Evolutionary conservation across 2,888 invertebrate species (phyloP).

Genomic region (Campoletis raptor): DNA sequence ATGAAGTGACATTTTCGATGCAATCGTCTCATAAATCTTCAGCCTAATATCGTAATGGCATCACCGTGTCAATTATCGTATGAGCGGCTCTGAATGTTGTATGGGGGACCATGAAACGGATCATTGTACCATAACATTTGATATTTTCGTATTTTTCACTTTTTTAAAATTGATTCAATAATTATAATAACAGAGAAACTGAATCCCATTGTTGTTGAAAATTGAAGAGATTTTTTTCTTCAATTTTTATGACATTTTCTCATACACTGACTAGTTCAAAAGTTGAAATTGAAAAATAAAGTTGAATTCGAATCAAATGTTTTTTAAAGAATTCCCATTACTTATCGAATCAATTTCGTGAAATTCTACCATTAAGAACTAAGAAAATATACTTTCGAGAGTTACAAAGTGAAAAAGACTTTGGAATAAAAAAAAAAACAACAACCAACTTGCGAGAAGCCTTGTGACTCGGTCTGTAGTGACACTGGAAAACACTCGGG

Average conservation of each 20-base stretch:
- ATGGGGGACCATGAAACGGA: background rate
- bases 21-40: conserved; percentile 43
- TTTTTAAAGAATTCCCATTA: background rate
- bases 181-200: too few species aligned
- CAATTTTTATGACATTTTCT: too few species aligned
- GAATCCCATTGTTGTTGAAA: too few species aligned
- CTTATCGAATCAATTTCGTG: background rate
- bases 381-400: background rate
- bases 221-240: too few species aligned
- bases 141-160: background rate
- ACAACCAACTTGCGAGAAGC: background rate
- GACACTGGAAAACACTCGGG: conserved; percentile 35
- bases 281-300: background rate
- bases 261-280: too few species aligned
- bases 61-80: conserved; percentile 43
- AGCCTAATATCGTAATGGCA: conserved; percentile 11
- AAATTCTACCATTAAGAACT: background rate
- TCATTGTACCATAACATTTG: background rate
- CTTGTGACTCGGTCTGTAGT: conserved; percentile 24
- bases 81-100: background rate
- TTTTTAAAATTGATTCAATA: too few species aligned
- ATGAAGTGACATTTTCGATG: conserved; percentile 51
- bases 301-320: background rate
- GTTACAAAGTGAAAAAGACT: background rate
- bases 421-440: background rate